Evolutionary conservation across 2,113 vertebrate species (phyloP), one percentile per base, ranked within the genome.

Genomic region (Hydrolagus affinis): DNA sequence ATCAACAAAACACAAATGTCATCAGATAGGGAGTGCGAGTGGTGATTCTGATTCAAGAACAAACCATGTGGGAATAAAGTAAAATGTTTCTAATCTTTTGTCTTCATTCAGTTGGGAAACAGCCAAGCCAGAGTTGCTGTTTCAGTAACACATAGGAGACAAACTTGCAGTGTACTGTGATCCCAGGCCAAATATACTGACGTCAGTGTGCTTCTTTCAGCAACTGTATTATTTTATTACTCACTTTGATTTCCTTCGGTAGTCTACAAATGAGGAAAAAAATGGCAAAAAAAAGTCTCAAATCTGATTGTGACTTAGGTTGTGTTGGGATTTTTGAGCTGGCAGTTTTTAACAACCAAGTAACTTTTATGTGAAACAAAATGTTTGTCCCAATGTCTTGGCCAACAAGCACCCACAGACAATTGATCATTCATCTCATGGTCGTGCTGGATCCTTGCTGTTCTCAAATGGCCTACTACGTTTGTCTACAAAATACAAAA

Each of bases 151-250:
- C 32, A 10, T 30, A 66, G 28, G 32, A 75, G 17, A 62, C 14
- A 83, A 83, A 64, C 8, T 83, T 32, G 78, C 15, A 66, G 28
- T 32, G 25, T 32, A 64, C 78, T 83, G 17, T 83, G 25, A 83
- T 32, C 25, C 21, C 14, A 57, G 62, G 60, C 78, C 76, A 80
- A 80, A 60, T 57, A 9, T 60, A 62, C 23, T 4, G 28, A 62
- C 14, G 8, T 83, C 62, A 66, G 62, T 17, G 8, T 66, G 17
- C 8, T 66, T 83, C 66, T 8, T 9, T 83, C 25, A 83, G 25
- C 60, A 83, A 23, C 12, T 66, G 7, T 6, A 0, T 68, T 19
- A 66, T 32, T 4, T 0, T 19, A 30, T 8, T 32, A 62, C 25
- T 83, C 25, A 30, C 44, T 44, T 44, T 44, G 44, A 17, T 21